Base-by-base conservation (phyloP, 2,113 vertebrate species). In the Xenopus borealis region DNA sequence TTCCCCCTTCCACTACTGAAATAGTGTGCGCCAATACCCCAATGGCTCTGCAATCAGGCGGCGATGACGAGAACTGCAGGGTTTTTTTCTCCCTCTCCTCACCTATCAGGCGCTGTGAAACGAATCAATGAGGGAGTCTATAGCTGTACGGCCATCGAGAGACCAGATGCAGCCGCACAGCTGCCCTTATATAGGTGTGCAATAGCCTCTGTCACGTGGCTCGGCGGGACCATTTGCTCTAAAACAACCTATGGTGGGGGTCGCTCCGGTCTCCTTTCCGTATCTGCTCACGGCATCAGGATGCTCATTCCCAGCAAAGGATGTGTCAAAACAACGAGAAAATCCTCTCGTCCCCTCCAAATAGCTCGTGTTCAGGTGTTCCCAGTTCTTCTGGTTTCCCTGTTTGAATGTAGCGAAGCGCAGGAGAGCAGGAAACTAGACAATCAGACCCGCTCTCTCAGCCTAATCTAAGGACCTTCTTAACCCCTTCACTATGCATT, bases 11-110 rank as follows among this genome's bases (percentile, higher is more conserved):
- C 47, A 12, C 47, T 50, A 50, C 11, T 50, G 14, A 12, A 9
- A 50, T 5, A 12, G 47, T 50, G 84, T 80, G 58, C 81, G 83
- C 23, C 23, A 76, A 86, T 70, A 79, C 78, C 86, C 82, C 86
- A 83, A 88, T 84, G 82, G 84, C 83, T 76, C 84, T 85, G 85
- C 83, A 88, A 83, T 82, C 70, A 87, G 83, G 87, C 82, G 87
- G 86, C 47, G 81, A 87, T 84, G 85, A 47, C 65, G 80, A 47
- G 76, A 17, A 81, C 2, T 69, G 62, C 12, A 75, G 82, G 66
- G 75, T 80, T 75, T 8, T 10, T 78, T 75, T 18, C 70, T 69
- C 62, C 80, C 73, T 80, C 81, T 82, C 87, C 81, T 68, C 75
- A 70, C 80, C 65, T 78, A 78, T 73, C 82, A 83, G 80, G 81